Base-by-base conservation (phyloP, 2,797 vertebrate species). In the Caiman crocodilus region DNA sequence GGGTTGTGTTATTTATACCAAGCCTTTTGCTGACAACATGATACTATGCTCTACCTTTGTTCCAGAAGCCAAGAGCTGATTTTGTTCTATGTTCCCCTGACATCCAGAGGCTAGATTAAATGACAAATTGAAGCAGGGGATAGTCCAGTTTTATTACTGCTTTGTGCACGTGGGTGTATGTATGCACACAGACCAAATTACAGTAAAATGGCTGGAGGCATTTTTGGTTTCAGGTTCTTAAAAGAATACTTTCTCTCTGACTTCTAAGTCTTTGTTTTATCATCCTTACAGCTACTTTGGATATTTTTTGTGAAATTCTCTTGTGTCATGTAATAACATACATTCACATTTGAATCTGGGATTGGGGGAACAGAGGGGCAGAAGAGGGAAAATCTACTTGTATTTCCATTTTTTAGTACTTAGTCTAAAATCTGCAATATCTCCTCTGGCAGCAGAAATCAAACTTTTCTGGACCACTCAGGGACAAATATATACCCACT, bases 81-180 rank as follows among this genome's bases (percentile, higher is more conserved):
- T 90, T 90, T 61, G 57, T 21, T 91, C 61, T 75, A 9, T 79
- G 63, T 64, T 91, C 73, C 78, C 76, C 75, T 83, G 82, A 59
- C 21, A 88, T 23, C 35, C 50, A 84, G 57, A 28, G 87, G n/a
- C 80, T 82, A 89, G 57, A 90, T 87, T 84, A 96, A 95, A 88
- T 21, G 56, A 57, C 65, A 80, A 79, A 59, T 0, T 57, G 77
- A 87, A 96, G 69, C 50, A 93, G 42, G 58, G 57, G 73, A 57
- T 82, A 76, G 55, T 73, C 63, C 76, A 60, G 35, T 79, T 92
- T 94, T 90, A 92, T 91, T 87, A 59, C 63, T 75, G 30, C 57
- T 84, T 35, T 77, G 76, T 21, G 18, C 60, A 17, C 63, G 71
- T 15, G 17, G 50, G 21, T 10, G 25, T 60, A 28, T 21, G 64